These are phyloP conservation scores for Parambassis ranga DNA, from an alignment of 2,797 vertebrate genomes.

Conservation along the genomic window DNA sequence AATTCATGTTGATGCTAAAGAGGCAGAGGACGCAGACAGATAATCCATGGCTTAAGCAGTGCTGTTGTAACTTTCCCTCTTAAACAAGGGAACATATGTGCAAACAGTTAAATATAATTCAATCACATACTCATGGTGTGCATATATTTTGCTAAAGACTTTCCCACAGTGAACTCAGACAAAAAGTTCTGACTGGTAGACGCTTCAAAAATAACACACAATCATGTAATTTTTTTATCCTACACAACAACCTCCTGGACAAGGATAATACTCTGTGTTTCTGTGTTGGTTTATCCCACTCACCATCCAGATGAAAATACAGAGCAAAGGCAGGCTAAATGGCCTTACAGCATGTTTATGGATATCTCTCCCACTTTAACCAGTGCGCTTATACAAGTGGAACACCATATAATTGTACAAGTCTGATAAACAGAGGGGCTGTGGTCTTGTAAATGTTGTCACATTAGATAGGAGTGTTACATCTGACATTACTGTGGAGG, in stretches of 20 bases:
- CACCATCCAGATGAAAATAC: slow-evolving; percentile 2
- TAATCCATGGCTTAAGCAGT: slow-evolving; percentile 76
- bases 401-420: slow-evolving; percentile 72
- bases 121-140: slow-evolving; percentile 43
- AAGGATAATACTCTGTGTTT: neutral
- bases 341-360: slow-evolving; percentile 36
- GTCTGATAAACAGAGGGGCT: slow-evolving; percentile 62
- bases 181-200: slow-evolving; percentile 44
- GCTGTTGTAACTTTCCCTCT: slow-evolving; percentile 69
- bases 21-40: slow-evolving; percentile 77
- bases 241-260: slow-evolving; percentile 14
- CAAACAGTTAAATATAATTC: slow-evolving; percentile 76
- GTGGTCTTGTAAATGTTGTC: slow-evolving; percentile 66
- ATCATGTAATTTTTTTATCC: slow-evolving; percentile 32
- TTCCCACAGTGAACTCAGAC: slow-evolving; percentile 33
- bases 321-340: neutral
- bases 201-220: neutral
- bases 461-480: slow-evolving; percentile 64
- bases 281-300: slow-evolving; percentile 26
- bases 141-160: slow-evolving; percentile 49
- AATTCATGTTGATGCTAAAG: slow-evolving; percentile 72
- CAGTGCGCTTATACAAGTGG: slow-evolving; percentile 47
- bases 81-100: slow-evolving; percentile 76
- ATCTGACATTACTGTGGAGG: slow-evolving; percentile 57
- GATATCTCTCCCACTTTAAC: slow-evolving; percentile 44